phyloP scores from a whole-genome alignment of 2,113 vertebrate species.

The Oncorhynchus kisutch region DNA sequence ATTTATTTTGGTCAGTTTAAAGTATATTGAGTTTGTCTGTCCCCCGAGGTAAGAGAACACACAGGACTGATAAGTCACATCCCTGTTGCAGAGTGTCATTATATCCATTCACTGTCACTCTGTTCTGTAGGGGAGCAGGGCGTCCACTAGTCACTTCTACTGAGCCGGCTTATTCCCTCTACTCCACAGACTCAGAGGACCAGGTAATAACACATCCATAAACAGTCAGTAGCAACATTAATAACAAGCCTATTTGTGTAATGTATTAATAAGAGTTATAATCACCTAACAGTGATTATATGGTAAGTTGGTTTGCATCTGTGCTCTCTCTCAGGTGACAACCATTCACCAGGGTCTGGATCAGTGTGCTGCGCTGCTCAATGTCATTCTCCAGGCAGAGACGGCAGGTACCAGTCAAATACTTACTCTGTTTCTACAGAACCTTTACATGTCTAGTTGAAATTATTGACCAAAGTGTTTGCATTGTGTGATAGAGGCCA shows the following conservation, averaged over 20 bases:
- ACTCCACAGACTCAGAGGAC: slow-evolving; percentile 82
- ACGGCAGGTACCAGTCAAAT: slow-evolving; percentile 63
- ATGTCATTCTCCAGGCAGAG: slow-evolving; percentile 80
- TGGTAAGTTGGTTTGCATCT: not conserved
- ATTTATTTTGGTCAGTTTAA: not conserved
- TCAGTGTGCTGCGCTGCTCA: slow-evolving; percentile 84
- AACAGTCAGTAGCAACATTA: not conserved
- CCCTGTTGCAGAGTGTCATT: not conserved
- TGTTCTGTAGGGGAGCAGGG: slow-evolving; percentile 54
- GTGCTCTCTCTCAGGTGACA: slow-evolving; percentile 68
- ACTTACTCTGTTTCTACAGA: not conserved
- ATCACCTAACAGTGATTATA: not conserved
- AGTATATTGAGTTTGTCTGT: not conserved
- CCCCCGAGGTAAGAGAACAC: not conserved
- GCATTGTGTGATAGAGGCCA: slow-evolving; percentile 43
- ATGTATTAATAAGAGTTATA: not conserved
- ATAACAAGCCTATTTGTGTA: not conserved
- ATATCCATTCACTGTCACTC: not conserved
- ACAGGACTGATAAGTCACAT: not conserved
- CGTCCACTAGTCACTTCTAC: slow-evolving; percentile 49
- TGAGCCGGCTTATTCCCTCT: slow-evolving; percentile 73
- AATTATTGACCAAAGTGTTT: not conserved
- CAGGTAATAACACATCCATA: slow-evolving; percentile 74
- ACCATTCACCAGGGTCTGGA: slow-evolving; percentile 78
- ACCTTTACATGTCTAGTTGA: not conserved